These are phyloP conservation scores for Eolophus roseicapilla DNA, from an alignment of 2,113 vertebrate species.

Conservation along the genomic window DNA sequence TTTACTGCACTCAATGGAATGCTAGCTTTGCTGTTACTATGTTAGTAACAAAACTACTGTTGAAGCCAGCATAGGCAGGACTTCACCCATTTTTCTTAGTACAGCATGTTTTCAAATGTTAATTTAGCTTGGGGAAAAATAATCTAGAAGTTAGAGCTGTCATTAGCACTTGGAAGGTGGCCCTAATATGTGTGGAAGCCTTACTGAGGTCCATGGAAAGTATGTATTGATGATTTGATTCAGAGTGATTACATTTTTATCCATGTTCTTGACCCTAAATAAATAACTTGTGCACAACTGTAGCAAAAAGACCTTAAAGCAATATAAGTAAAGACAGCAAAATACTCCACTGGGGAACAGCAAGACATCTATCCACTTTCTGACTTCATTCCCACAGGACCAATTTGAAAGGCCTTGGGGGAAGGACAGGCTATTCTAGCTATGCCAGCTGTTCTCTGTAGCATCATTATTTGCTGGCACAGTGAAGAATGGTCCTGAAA, in stretches of 20 bases:
- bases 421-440: conserved; percentile 1
- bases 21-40: neutral
- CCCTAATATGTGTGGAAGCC: neutral
- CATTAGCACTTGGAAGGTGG: neutral
- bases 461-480: neutral
- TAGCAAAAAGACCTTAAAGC: conserved; percentile 19
- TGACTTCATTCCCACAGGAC: conserved; percentile 13
- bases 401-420: neutral
- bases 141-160: neutral
- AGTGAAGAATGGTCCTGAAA: neutral
- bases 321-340: neutral
- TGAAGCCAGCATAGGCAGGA: neutral
- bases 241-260: neutral
- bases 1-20: neutral
- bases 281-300: neutral
- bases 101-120: neutral
- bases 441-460: neutral
- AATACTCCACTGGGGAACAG: neutral
- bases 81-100: neutral
- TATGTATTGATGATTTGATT: neutral
- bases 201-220: neutral
- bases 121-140: neutral
- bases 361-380: neutral
- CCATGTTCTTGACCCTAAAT: neutral
- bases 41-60: neutral